These are phyloP conservation scores for Coptodon bakossiorum DNA, from an alignment of 2,113 vertebrate genomes.

Conservation along the genomic window DNA sequence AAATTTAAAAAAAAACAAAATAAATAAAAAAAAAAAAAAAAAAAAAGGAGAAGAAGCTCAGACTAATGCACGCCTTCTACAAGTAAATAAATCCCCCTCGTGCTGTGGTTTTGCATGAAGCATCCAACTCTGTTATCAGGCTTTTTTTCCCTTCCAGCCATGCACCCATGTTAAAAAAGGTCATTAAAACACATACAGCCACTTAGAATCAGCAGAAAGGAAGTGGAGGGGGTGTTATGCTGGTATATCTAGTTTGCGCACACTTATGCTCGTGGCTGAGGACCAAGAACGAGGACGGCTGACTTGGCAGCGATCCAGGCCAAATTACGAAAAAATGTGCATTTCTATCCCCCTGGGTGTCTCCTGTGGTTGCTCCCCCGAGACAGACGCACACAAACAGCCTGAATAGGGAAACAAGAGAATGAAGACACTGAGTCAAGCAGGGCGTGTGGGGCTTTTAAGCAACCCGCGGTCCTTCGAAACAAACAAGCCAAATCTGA, in stretches of 20 bases:
- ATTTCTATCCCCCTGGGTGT: constrained; percentile 47
- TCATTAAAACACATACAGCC: background rate
- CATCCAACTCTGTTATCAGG: background rate
- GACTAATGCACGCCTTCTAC: constrained; percentile 11
- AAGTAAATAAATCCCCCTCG: constrained; percentile 28
- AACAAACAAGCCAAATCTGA: constrained; percentile 47
- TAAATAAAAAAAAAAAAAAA: background rate
- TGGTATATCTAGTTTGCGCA: constrained; percentile 2
- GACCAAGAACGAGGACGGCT: constrained; percentile 23
- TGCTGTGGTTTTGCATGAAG: background rate
- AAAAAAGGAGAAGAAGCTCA: constrained; percentile 3
- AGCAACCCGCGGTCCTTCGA: constrained; percentile 6
- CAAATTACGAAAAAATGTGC: constrained; percentile 55
- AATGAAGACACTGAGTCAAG: constrained; percentile 21
- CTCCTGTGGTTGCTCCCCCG: constrained; percentile 19
- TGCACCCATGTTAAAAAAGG: background rate
- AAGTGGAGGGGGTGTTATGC: background rate
- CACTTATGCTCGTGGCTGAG: constrained; percentile 13
- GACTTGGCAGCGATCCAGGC: constrained; percentile 25
- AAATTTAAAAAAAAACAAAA: background rate
- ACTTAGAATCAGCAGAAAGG: background rate
- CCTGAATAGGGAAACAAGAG: constrained; percentile 3
- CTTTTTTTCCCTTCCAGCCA: background rate
- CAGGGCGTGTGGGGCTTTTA: constrained; percentile 18
- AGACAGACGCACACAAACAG: constrained; percentile 12